Evolutionary conservation across 1,140 invertebrate genomes (phyloP), one percentile per base, ranked within the genome.

Genomic region (Ips nitidus): DNA sequence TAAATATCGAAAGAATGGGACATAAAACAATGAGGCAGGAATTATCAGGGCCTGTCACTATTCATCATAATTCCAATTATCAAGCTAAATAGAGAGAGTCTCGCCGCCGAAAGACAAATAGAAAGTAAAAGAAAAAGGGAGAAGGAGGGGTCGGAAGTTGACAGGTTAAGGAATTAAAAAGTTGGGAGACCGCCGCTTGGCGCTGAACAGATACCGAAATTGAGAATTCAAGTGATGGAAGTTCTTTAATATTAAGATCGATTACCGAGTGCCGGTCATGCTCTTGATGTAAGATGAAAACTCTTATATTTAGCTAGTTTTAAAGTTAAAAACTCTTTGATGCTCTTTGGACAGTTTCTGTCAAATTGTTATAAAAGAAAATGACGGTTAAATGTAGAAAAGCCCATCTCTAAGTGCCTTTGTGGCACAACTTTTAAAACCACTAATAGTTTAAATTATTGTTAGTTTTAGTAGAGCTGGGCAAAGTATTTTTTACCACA

Each of bases 51-150:
- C 43, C 52, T 63, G 68, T 62, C 68, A 50, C 68, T 69, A 69
- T 69, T 69, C 68, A 69, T 69, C 66, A 69, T 69, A 69, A 69
- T 69, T 62, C 68, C 68, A 69, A 64, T 69, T 64, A 58, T 69
- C 60, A 69, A 57, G 57, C 43, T 57, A 69, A 69, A 69, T 64
- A 69, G 56, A 69, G 45, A 43, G 61, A 41, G 45, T 38, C 61
- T 36, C 37, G 52, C 38, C 59, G 43, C 36, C 41, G 7, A 52
- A 52, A 63, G 61, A 63, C 61, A 63, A 63, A 63, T 52, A 63
- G 47, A 63, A 64, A 64, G 53, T 3, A 41, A 53, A 69, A 53
- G 40, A 41, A 58, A 45, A 53, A 59, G 47, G 39, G 42, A 55
- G 22, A 22, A 22, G 36, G 41, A 60, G 59, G 52, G 42, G 62